Percentiles rank a stretch among this genome's conserved stretches.
These are phyloP conservation scores for Malurus cyaneus DNA, from an alignment of 2,113 vertebrate species.

Conservation along the genomic window DNA sequence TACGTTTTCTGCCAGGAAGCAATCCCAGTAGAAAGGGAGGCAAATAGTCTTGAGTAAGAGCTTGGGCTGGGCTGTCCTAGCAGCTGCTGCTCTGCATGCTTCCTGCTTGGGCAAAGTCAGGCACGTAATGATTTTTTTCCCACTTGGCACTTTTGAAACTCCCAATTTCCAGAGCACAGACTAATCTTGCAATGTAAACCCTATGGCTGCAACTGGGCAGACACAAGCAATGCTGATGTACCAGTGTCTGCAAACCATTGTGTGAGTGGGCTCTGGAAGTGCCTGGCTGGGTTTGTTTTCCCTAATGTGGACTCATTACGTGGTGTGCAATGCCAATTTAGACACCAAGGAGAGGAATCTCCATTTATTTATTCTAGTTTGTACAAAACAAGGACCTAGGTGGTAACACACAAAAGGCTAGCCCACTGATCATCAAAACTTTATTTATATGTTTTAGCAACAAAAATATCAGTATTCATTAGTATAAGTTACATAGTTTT, in stretches of 20 bases:
- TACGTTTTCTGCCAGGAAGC: not conserved
- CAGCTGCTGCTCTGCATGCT: not conserved
- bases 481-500: not conserved
- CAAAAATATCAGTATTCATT: not conserved
- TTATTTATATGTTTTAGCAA: not conserved
- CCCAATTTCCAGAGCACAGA: not conserved
- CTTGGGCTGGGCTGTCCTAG: not conserved
- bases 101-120: not conserved
- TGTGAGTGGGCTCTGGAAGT: not conserved
- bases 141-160: not conserved
- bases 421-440: not conserved
- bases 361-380: not conserved
- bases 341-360: not conserved
- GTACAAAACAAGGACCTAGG: not conserved
- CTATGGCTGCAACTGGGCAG: not conserved
- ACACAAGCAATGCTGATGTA: rapidly evolving
- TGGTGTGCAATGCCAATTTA: not conserved
- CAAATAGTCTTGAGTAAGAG: not conserved
- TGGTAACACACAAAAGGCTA: not conserved
- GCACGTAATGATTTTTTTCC: not conserved
- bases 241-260: not conserved
- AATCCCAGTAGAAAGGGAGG: not conserved
- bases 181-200: rapidly evolving
- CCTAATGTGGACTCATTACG: not conserved
- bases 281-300: not conserved